Evolutionary conservation across 2,797 vertebrate genomes (phyloP).

Genomic region (Streptopelia turtur): DNA sequence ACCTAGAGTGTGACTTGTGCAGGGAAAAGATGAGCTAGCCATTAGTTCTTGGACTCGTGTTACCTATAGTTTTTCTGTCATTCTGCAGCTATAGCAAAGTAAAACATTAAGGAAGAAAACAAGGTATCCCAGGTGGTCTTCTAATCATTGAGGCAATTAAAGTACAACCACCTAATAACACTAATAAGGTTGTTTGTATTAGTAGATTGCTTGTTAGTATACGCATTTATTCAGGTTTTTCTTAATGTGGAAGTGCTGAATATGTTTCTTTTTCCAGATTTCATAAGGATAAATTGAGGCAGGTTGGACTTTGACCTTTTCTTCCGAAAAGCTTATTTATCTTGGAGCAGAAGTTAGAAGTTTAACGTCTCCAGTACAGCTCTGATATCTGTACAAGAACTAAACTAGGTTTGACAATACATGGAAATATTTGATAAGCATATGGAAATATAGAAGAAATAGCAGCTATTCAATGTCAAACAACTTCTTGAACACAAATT

Average conservation of each 20-base stretch:
- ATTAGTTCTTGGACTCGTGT: background rate
- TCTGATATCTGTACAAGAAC: background rate
- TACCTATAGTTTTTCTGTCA: background rate
- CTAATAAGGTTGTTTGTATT: background rate
- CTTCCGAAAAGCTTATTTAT: background rate
- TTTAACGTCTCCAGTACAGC: background rate
- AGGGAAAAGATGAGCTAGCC: background rate
- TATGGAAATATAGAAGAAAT: background rate
- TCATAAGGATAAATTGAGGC: background rate
- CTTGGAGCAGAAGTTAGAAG: background rate
- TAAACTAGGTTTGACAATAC: background rate
- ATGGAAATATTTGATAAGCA: background rate
- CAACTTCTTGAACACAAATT: background rate
- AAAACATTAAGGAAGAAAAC: background rate
- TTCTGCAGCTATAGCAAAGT: constrained; percentile 27
- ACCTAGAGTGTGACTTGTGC: background rate
- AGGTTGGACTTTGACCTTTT: background rate
- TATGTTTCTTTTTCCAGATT: background rate
- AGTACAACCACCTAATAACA: background rate
- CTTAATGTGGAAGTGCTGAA: background rate
- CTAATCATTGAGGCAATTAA: constrained; percentile 46
- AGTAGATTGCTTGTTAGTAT: constrained; percentile 6
- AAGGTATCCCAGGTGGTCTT: constrained; percentile 23
- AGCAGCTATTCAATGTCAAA: background rate
- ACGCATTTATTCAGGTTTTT: background rate